Conservation (phyloP, 2,113 vertebrate genomes). For the Ptilorrhoa leucosticta region DNA sequence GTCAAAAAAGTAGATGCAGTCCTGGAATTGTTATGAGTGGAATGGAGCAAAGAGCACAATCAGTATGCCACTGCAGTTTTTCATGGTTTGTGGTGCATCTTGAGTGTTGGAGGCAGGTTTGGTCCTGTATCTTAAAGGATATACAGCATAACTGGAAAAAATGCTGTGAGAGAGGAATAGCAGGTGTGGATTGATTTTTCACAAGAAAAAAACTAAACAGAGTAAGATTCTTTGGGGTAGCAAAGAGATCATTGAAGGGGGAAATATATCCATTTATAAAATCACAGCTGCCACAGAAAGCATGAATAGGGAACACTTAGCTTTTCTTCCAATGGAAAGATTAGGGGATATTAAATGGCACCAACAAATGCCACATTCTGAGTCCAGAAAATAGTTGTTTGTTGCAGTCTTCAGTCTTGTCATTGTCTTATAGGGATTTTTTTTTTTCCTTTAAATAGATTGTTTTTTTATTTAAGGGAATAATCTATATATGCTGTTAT, state of each 20-base stretch:
- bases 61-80: background rate
- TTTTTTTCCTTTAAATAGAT: background rate
- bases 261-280: background rate
- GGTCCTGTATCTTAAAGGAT: background rate
- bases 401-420: background rate
- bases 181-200: background rate
- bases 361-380: background rate
- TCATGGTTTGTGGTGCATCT: background rate
- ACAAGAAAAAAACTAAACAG: background rate
- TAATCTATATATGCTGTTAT: background rate
- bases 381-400: background rate
- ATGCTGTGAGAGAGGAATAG: background rate
- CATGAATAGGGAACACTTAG: background rate
- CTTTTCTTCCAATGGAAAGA: background rate
- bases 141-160: background rate
- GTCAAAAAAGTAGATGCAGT: background rate
- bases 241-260: background rate
- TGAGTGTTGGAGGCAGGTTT: background rate
- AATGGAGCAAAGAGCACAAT: background rate
- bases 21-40: background rate
- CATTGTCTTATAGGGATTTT: background rate
- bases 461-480: background rate
- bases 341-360: background rate
- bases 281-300: background rate
- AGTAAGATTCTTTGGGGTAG: background rate